Evolutionary conservation across 1,140 invertebrate species (phyloP), one percentile per base, ranked within the genome.

Genomic region (Solen grandis): DNA sequence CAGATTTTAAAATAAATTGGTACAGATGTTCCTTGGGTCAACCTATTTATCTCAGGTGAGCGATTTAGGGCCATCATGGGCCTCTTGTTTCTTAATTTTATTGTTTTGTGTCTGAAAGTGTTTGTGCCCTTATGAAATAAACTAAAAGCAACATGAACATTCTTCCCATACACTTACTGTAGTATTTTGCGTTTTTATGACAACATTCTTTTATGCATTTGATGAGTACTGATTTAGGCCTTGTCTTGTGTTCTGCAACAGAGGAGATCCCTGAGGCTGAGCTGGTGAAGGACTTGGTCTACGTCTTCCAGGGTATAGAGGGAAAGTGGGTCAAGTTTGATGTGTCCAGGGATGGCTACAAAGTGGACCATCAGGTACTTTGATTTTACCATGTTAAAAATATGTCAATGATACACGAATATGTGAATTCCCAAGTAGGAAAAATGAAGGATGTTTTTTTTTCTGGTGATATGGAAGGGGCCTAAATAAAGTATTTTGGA

Each of bases 261-360:
- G 84, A 62, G 82, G 90, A 93, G 75, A 85, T 93, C 10, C 89
- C 91, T 36, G 92, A 93, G 84, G 55, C 87, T n/a, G 92, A 94
- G 59, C 85, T 97, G 29, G 93, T 97, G 0, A 94, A 95, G 90
- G 96, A 97, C 89, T 92, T 96, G n/a, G 94, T 97, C 38, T 97
- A 95, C 90, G 94, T 95, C 5, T 95, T 97, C 79, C 96, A 96
- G 93, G 96, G 96, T 3, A 95, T 97, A 27, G 95, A 96, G 88
- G 96, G 96, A 29, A 95, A 95, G 87, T 94, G 95, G 86, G 92
- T 97, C 1, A 95, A 95, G 81, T 93, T 95, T 83, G 95, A 96
- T 88, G 87, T 93, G 13, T 93, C 94, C 89, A 87, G 94, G 93
- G 85, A 95, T 83, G 87, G 88, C 3, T 96, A 96, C 86, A 94